These are phyloP conservation scores for Tenthredo distinguenda DNA, from an alignment of 2,888 invertebrate genomes.

Conservation along the genomic window DNA sequence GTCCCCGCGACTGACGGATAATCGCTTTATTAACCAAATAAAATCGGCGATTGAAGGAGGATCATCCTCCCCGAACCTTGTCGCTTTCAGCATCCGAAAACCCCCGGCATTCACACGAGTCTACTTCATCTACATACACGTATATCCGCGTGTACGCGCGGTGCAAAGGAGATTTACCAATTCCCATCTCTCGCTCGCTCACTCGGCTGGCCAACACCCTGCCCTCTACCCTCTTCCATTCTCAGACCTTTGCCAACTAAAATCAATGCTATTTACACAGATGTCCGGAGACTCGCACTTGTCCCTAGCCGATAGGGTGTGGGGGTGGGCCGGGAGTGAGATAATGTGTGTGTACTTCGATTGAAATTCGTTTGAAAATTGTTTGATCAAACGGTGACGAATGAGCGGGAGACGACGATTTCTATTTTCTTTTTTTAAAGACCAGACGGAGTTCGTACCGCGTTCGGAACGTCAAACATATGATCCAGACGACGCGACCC, in stretches of 20 bases:
- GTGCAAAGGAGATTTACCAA: constrained; percentile 31
- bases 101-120: constrained; percentile 51
- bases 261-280: constrained; percentile 32
- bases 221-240: background rate
- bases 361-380: background rate
- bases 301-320: background rate
- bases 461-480: background rate
- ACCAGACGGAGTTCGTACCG: too few relatives aligned
- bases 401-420: too few relatives aligned
- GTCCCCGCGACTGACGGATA: constrained; percentile 59
- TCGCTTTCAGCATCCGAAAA: constrained; percentile 58
- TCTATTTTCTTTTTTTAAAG: too few relatives aligned
- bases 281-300: constrained; percentile 15
- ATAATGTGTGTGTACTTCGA: background rate
- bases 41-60: constrained; percentile 76
- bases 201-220: background rate
- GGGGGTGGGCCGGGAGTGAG: background rate
- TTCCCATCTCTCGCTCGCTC: constrained; percentile 8
- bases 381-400: background rate
- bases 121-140: background rate
- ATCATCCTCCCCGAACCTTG: constrained; percentile 69
- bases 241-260: background rate
- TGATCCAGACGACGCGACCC: constrained; percentile 10
- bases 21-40: constrained; percentile 78
- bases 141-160: background rate